Conservation (phyloP, 2,888 invertebrate species). For the Omphaloscelis lunosa region DNA sequence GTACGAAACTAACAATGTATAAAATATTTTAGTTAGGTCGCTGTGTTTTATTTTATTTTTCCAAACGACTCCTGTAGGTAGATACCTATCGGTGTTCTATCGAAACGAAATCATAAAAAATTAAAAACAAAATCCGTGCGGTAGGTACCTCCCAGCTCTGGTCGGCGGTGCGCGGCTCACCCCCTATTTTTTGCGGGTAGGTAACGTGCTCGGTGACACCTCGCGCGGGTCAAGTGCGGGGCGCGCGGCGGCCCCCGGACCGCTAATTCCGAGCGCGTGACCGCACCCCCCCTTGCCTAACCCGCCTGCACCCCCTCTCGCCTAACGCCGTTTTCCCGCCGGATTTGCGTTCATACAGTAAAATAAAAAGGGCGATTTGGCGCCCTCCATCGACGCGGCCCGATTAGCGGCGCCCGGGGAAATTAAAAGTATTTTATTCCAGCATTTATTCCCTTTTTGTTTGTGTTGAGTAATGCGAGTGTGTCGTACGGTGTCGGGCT, state of each 20-base stretch:
- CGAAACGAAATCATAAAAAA: slow-evolving; percentile 82
- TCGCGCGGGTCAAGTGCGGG: slow-evolving; percentile 84
- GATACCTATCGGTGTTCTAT: slow-evolving; percentile 73
- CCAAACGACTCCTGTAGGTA: slow-evolving; percentile 55
- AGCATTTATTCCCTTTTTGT: slow-evolving; percentile 89
- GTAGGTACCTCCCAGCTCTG: slow-evolving; percentile 68
- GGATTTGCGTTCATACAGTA: slow-evolving; percentile 89
- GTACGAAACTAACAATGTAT: slow-evolving; percentile 21
- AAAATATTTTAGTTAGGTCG: slow-evolving; percentile 13
- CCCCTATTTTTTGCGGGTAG: slow-evolving; percentile 86
- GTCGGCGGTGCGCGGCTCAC: slow-evolving; percentile 69
- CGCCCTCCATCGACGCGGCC: slow-evolving; percentile 88
- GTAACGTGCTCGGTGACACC: slow-evolving; percentile 88
- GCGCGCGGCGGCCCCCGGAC: slow-evolving; percentile 71
- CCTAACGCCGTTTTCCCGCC: slow-evolving; percentile 85
- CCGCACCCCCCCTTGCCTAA: slow-evolving; percentile 76
- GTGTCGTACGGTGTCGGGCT: slow-evolving; percentile 72
- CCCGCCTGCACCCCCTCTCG: slow-evolving; percentile 61
- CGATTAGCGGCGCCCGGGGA: slow-evolving; percentile 90
- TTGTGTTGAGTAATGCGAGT: slow-evolving; percentile 84
- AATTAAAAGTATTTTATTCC: slow-evolving; percentile 90
- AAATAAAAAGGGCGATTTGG: slow-evolving; percentile 90
- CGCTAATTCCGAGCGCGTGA: slow-evolving; percentile 88
- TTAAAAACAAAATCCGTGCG: slow-evolving; percentile 85
- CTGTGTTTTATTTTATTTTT: slow-evolving; percentile 62